These are phyloP conservation scores for Daphoenositta chrysoptera DNA, from an alignment of 2,113 vertebrate species.

Conservation along the genomic window DNA sequence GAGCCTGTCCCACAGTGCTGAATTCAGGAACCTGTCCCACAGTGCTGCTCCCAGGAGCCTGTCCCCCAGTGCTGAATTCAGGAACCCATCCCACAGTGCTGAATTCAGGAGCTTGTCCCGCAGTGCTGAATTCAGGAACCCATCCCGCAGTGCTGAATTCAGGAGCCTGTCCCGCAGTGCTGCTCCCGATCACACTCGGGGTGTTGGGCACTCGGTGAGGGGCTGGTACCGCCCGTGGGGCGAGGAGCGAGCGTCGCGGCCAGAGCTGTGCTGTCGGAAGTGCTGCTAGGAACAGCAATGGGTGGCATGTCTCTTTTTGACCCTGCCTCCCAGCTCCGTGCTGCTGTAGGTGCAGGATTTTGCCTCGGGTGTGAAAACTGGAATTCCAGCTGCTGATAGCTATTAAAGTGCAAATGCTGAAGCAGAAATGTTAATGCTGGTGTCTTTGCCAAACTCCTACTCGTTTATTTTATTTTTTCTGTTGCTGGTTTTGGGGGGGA, in stretches of 20 bases:
- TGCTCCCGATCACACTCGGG: accelerated
- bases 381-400: not conserved
- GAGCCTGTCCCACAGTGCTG: not conserved
- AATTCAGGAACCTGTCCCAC: not conserved
- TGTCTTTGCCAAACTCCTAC: not conserved
- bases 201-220: not conserved
- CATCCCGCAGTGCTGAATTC: not conserved
- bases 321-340: not conserved
- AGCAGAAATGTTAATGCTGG: not conserved
- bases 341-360: not conserved
- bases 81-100: not conserved
- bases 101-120: not conserved
- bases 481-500: not conserved
- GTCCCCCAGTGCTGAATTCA: not conserved
- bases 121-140: too few species aligned
- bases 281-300: not conserved
- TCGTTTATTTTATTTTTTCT: too few species aligned
- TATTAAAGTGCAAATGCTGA: not conserved
- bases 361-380: not conserved
- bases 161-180: not conserved
- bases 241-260: accelerated
- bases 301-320: not conserved
- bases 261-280: not conserved
- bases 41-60: not conserved
- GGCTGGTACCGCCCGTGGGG: accelerated